Percentiles rank a stretch among this genome's conserved stretches.
phyloP scores from a whole-genome alignment of 2,888 invertebrate species.

The Crocallis elinguaria region DNA sequence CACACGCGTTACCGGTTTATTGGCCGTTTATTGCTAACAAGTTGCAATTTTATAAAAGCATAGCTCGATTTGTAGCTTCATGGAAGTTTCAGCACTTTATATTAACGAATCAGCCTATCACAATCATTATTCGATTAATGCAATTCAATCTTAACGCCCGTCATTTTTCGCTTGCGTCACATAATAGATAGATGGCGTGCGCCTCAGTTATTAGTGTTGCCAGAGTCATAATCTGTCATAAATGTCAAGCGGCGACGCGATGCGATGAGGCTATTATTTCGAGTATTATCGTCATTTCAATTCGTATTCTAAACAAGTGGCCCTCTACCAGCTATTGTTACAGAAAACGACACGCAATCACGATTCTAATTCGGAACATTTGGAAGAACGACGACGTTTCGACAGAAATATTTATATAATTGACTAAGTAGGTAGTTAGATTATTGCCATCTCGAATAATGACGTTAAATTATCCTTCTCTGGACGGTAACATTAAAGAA shows the following conservation, averaged over 20 bases:
- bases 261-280: slow-evolving; percentile 67
- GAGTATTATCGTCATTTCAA: slow-evolving; percentile 71
- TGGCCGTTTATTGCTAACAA: slow-evolving; percentile 4
- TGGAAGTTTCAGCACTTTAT: slow-evolving; percentile 39
- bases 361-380: slow-evolving; percentile 50
- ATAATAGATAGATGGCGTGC: slow-evolving; percentile 81
- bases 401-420: slow-evolving; percentile 51
- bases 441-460: slow-evolving; percentile 13
- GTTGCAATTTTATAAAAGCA: slow-evolving; percentile 7
- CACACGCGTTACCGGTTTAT: not conserved
- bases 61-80: slow-evolving; percentile 46
- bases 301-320: slow-evolving; percentile 68
- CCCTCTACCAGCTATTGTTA: slow-evolving; percentile 65
- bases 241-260: slow-evolving; percentile 72
- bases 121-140: slow-evolving; percentile 50
- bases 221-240: slow-evolving; percentile 79
- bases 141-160: slow-evolving; percentile 66
- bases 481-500: not conserved
- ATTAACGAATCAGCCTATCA: slow-evolving; percentile 57
- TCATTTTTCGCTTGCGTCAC: slow-evolving; percentile 64
- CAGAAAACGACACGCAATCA: slow-evolving; percentile 70
- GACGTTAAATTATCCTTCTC: slow-evolving; percentile 1
- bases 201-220: slow-evolving; percentile 70
- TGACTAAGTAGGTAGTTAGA: slow-evolving; percentile 50
- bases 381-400: slow-evolving; percentile 45